phyloP scores from a whole-genome alignment of 2,797 vertebrate genomes.

The Clarias fuscus region DNA sequence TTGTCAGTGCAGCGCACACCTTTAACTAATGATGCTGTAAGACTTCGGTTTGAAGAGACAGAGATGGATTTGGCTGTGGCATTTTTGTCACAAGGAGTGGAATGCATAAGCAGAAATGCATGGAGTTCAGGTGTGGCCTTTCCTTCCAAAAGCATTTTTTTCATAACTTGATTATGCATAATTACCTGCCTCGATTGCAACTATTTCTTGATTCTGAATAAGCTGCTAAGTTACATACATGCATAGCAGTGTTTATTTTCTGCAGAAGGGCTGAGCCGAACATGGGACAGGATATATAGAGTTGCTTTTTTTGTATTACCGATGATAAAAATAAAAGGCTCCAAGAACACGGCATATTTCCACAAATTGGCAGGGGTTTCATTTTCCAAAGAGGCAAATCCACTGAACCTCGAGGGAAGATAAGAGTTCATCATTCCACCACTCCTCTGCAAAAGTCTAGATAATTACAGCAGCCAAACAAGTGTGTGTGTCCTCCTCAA shows the following conservation, averaged over 20 bases:
- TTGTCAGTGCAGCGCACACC: neutral
- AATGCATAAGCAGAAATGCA: neutral
- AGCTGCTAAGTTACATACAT: neutral
- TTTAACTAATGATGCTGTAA: neutral
- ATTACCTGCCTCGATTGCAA: neutral
- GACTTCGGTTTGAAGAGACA: neutral
- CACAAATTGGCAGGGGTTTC: neutral
- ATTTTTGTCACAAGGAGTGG: neutral
- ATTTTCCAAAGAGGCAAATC: neutral
- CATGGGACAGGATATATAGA: neutral
- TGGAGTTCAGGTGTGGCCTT: slow-evolving; percentile 13
- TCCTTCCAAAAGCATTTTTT: neutral
- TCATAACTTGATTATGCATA: neutral
- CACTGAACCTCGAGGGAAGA: neutral
- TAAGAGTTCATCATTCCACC: neutral
- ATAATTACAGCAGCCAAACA: slow-evolving; percentile 10
- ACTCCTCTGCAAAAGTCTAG: slow-evolving; percentile 8
- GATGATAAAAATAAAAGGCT: neutral
- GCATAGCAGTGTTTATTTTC: neutral
- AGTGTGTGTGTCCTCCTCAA: neutral
- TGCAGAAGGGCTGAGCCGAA: neutral
- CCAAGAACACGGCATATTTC: neutral
- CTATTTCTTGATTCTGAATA: slow-evolving; percentile 3
- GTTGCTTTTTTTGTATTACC: neutral
- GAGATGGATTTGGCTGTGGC: neutral